Base-by-base conservation (phyloP, 1,140 invertebrate species). In the Danaus melanippus region DNA sequence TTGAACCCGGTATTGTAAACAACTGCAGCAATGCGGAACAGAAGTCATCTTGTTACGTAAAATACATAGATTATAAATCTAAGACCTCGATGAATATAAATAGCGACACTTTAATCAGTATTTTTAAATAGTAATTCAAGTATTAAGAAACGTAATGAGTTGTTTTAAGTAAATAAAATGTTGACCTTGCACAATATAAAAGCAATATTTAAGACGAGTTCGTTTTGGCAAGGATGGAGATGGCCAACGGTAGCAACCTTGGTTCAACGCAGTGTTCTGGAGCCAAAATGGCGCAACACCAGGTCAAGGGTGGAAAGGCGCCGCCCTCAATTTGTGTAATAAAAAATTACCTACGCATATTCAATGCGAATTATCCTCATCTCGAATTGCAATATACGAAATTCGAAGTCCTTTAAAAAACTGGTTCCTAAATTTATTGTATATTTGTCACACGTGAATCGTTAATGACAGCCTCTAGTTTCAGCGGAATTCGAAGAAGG, bases 231-330 rank as follows among this genome's bases (percentile, higher is more conserved):
- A 79, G 75, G 69, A 79, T 77, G 68, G 67, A 74, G 68, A 77
- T 77, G 70, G 58, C 57, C 60, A 69, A 65, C 69, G 51, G 52
- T 46, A 42, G 56, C 44, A 69, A 79, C 77, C 80, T 79, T 84
- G 71, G 62, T 53, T 48, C 48, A 62, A 74, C 68, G 69, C 71
- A 62, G 48, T 50, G 63, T 61, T 64, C 66, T 64, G 76, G 73
- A 73, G 62, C 42, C 61, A 51, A 15, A 51, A 46, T 80, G 79
- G 69, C 74, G 75, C 69, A 79, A 81, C 63, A 8, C 41, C 67
- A 52, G 80, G 78, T 84, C 78, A 81, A 84, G 80, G 78, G 75
- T 81, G 64, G 65, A 56, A 70, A 69, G 74, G 68, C 69, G 74
- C 66, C 67, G 67, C 66, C 71, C 70, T 73, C 71, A 76, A 71